phyloP scores from a whole-genome alignment of 2,888 invertebrate species.

The Brachyptera putata region DNA sequence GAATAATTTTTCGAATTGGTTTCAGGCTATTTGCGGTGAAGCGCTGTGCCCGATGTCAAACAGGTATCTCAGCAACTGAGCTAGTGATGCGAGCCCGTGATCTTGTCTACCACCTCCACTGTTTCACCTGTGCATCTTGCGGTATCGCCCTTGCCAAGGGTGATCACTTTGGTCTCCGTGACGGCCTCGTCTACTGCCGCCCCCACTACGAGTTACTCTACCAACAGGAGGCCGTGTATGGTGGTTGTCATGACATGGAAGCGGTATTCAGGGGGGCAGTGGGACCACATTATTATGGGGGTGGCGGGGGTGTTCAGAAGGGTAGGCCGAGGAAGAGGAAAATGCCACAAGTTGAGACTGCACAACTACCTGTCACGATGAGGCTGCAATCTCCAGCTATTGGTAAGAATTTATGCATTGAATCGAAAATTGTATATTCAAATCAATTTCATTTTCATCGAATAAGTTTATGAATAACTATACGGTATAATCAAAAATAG shows the following conservation, averaged over 20 bases:
- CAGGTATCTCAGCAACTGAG: conserved; percentile 80
- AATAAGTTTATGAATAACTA: too few relatives aligned
- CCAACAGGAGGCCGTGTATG: conserved; percentile 29
- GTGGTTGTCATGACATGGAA: conserved; percentile 31
- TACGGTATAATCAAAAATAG: too few relatives aligned
- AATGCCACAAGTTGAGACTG: conserved; percentile 39
- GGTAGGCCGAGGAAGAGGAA: conserved; percentile 79
- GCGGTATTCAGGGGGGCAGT: conserved; percentile 29
- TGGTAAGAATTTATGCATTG: conserved; percentile 55
- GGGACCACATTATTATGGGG: conserved; percentile 17
- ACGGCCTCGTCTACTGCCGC: conserved; percentile 66
- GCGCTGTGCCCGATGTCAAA: conserved; percentile 79
- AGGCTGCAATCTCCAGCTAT: conserved; percentile 64
- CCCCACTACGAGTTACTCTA: conserved; percentile 64
- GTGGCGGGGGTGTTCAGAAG: conserved; percentile 55
- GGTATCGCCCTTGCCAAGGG: conserved; percentile 78
- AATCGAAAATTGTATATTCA: too few relatives aligned
- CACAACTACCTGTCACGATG: conserved; percentile 49
- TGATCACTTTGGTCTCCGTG: conserved; percentile 86
- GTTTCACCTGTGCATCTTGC: conserved; percentile 86
- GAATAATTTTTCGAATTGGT: too few relatives aligned
- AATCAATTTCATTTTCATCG: too few relatives aligned
- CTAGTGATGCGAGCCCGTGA: conserved; percentile 88
- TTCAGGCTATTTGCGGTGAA: conserved; percentile 81
- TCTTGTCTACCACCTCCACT: conserved; percentile 81